Percentiles rank a stretch among this genome's conserved stretches.
Conservation (phyloP, 92 coral and sea anemone genomes). For the Paramuricea clavata region DNA sequence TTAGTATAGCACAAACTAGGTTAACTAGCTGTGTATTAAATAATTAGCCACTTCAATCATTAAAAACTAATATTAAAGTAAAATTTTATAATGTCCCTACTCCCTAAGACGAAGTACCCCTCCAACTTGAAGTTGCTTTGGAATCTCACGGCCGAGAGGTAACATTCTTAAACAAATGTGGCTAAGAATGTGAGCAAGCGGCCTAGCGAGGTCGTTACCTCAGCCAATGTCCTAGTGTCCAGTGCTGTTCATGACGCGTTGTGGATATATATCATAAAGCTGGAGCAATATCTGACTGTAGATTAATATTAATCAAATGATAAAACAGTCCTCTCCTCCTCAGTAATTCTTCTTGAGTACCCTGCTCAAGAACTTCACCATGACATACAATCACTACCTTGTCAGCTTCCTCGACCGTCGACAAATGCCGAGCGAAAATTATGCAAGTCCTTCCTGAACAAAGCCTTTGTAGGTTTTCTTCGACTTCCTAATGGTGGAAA, state of each 20-base stretch:
- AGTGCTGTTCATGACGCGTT: background rate
- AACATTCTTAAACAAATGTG: no score
- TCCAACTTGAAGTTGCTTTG: no score
- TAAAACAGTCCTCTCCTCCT: constrained; percentile 62
- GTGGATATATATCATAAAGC: background rate
- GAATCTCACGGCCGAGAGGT: no score
- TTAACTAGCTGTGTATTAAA: no score
- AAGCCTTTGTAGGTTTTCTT: constrained; percentile 66
- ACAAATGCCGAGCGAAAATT: constrained; percentile 77
- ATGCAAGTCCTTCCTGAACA: constrained; percentile 78
- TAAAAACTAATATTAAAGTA: no score
- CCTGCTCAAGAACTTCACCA: constrained; percentile 89
- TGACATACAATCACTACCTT: constrained; percentile 78
- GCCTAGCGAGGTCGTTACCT: no score
- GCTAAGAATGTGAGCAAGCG: no score
- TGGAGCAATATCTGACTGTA: constrained; percentile 35
- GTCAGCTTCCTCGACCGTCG: constrained; percentile 84
- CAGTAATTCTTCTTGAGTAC: constrained; percentile 75
- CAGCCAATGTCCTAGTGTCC: no score
- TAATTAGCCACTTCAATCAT: no score
- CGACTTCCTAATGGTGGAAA: constrained; percentile 68
- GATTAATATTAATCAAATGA: constrained; percentile 55
- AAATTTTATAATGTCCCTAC: no score
- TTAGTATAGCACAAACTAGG: no score
- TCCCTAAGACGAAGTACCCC: no score